Evolutionary conservation across 2,113 vertebrate species (phyloP), one percentile per base, ranked within the genome.

Genomic region (Trachemys scripta): DNA sequence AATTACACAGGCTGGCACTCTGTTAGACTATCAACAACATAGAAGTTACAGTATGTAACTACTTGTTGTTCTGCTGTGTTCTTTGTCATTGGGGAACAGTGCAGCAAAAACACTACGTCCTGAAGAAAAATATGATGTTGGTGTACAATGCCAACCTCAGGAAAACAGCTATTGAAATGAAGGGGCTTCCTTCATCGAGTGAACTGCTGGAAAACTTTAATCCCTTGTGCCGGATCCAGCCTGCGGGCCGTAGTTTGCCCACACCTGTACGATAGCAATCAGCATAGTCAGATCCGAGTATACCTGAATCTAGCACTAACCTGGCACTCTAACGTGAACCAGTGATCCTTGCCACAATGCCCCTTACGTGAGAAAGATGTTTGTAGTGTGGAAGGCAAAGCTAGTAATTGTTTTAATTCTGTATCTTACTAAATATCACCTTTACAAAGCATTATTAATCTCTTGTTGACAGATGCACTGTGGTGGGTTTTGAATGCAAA

Each of bases 381-480:
- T 90, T 47, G 27, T 22, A 20, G 9, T 76, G 25, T 80, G 78
- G 38, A 27, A 82, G 16, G 82, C 86, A 95, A 85, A 92, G 94
- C 35, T 4, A 1, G 83, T 75, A 8, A 51, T 25, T 1, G 0
- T 8, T 84, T 95, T 80, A 62, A 14, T 31, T 89, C 81, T 31
- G 49, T 84, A 50, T 85, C 50, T 87, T 92, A 76, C 35, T 50
- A 84, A 91, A 53, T 80, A 47, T 5, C 53, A 65, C 19, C 80
- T 82, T 75, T 92, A 72, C 79, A 87, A 92, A 91, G 29, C 35
- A 38, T 59, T n/a, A 7, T 0, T 0, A 42, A 16, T 7, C 10
- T 22, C 2, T 31, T 20, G 80, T 78, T 12, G 10, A 72, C 4
- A 1, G 1, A 4, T 29, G 3, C 0, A 0, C 56, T 57, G 38